phyloP scores from a whole-genome alignment of 2,113 vertebrate genomes.

The Orthonyx spaldingii region DNA sequence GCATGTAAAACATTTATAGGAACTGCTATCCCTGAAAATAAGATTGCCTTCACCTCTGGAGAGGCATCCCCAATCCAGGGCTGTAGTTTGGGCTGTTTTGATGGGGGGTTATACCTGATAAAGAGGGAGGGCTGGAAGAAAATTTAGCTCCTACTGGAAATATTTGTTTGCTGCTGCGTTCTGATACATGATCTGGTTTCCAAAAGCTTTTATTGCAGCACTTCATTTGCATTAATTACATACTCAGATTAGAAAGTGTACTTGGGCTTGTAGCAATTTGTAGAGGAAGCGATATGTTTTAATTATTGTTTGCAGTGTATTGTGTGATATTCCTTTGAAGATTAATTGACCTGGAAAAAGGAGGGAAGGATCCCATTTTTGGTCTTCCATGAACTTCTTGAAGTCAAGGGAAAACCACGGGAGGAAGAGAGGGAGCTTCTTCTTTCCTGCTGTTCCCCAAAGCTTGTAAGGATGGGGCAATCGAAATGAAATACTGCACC shows the following conservation, averaged over 20 bases:
- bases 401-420: not conserved
- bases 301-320: not conserved
- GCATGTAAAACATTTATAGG: not conserved
- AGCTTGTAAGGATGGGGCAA: not conserved
- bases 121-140: not conserved
- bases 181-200: not conserved
- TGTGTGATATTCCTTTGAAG: not conserved
- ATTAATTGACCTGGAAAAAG: not conserved
- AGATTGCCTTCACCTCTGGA: not conserved
- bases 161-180: not conserved
- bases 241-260: not conserved
- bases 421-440: not conserved
- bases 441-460: not conserved
- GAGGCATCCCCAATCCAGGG: not conserved
- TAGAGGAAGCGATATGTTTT: not conserved
- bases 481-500: rapidly evolving
- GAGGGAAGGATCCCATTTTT: not conserved
- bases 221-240: not conserved
- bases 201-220: not conserved
- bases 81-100: not conserved
- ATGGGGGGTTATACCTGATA: not conserved
- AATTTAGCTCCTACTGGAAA: not conserved
- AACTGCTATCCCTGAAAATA: not conserved
- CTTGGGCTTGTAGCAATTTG: not conserved
- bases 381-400: not conserved